Evolutionary conservation across 2,888 invertebrate genomes (phyloP), one percentile per base, ranked within the genome.

Genomic region (Choristoneura rosaceana): DNA sequence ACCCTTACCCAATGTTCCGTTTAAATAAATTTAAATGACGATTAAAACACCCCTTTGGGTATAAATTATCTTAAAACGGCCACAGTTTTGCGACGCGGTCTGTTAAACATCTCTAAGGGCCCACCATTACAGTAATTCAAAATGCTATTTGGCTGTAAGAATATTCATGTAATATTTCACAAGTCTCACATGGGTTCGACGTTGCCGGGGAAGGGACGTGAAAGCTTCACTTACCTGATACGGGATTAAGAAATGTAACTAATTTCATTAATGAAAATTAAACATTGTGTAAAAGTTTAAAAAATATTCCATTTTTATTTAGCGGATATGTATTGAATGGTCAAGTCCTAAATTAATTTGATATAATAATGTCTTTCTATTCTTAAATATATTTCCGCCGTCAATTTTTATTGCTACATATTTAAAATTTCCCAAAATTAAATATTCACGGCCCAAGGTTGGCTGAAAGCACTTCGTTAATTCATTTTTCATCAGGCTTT

Each of bases 401-500:
- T 17, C 61, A 3, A 71, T 62, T 67, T 34, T 33, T 47, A 33
- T 38, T 65, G 47, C 47, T 38, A 55, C 61, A 55, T 50, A 67
- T 62, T 67, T 55, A 12, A 61, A 80, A 77, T 79, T 76, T 74
- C 75, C 75, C 73, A 76, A 81, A 77, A 81, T 82, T 76, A 78
- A 75, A 80, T 82, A 80, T 78, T 77, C 77, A 74, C 70, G 74
- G 74, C 65, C 75, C 77, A 69, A 74, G 78, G 76, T 77, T 74
- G 74, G 77, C 73, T 77, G 75, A 80, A 78, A 80, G 80, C 80
- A 79, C 60, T 73, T 79, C 76, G 76, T 68, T 80, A 78, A 81
- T 79, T 76, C 76, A 79, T 80, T 81, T 81, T 81, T 81, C 78
- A 80, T 79, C 75, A 77, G 62, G 58, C 76, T 80, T 79, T 81